Conservation (phyloP, 2,113 vertebrate genomes). For the Laterallus jamaicensis region DNA sequence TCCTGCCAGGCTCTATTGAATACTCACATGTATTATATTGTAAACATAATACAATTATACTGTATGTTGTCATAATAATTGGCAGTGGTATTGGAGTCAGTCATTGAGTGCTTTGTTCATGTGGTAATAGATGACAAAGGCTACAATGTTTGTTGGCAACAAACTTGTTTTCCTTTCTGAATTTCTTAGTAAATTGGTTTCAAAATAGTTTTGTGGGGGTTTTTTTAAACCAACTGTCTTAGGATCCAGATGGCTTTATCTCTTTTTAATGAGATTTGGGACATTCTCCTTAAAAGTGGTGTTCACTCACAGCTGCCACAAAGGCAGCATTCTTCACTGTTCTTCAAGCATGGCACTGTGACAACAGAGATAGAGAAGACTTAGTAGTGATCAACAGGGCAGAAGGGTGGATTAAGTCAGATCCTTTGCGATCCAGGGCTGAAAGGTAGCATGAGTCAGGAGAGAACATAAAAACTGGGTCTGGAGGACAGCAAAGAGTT, state of each 20-base stretch:
- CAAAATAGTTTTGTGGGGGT: slow-evolving; percentile 5
- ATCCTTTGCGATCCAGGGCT: neutral
- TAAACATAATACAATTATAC: slow-evolving; percentile 37
- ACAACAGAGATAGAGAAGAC: neutral
- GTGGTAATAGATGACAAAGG: slow-evolving; percentile 35
- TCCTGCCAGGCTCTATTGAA: slow-evolving; percentile 33
- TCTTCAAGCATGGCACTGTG: neutral
- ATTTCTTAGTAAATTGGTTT: slow-evolving; percentile 41
- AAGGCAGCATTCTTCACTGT: neutral
- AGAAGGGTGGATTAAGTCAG: neutral
- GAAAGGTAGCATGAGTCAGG: neutral
- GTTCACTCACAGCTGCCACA: neutral
- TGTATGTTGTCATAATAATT: slow-evolving; percentile 60
- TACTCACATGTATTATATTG: slow-evolving; percentile 10
- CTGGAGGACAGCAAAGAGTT: neutral
- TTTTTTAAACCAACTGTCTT: neutral
- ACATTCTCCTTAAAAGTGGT: neutral
- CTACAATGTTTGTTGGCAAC: slow-evolving; percentile 32
- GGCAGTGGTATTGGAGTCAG: slow-evolving; percentile 20
- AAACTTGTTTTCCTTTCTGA: slow-evolving; percentile 36
- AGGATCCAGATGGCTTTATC: slow-evolving; percentile 27
- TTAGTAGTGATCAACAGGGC: neutral
- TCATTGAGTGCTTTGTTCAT: slow-evolving; percentile 42
- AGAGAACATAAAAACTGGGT: neutral
- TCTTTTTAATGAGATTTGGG: slow-evolving; percentile 47